A percentile compares a stretch with the other conserved stretches of the same genome.
phyloP scores from a whole-genome alignment of 2,888 invertebrate species.

The Isoperla grammatica region DNA sequence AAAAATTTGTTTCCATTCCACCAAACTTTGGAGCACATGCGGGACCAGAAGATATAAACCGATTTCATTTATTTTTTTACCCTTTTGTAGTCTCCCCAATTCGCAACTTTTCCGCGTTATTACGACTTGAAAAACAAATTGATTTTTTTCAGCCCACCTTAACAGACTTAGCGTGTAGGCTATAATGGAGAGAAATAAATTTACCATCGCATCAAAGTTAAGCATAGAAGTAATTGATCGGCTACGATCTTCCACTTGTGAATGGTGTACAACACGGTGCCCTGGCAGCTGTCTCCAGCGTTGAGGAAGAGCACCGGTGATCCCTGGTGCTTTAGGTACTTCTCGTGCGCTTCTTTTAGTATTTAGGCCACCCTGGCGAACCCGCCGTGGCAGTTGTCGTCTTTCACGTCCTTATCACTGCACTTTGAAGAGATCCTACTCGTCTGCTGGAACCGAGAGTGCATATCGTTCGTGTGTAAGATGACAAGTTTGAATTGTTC shows the following conservation, averaged over 20 bases:
- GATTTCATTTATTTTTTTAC: no score
- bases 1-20: no score
- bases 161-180: no score
- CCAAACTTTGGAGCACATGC: no score
- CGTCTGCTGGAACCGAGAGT: constrained; percentile 76
- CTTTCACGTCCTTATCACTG: constrained; percentile 35
- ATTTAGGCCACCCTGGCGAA: constrained; percentile 60
- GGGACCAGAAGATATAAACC: no score
- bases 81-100: no score
- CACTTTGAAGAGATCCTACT: constrained; percentile 59
- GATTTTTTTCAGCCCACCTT: no score
- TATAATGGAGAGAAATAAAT: no score
- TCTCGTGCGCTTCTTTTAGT: constrained; percentile 57
- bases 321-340: constrained; percentile 50
- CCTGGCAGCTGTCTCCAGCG: constrained; percentile 89
- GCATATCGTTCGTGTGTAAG: constrained; percentile 90
- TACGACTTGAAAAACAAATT: no score
- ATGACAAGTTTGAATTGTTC: constrained; percentile 59
- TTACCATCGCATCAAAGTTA: constrained; percentile 81
- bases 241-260: constrained; percentile 76
- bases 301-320: constrained; percentile 74
- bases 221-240: constrained; percentile 73
- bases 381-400: constrained; percentile 68
- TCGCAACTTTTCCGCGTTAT: no score
- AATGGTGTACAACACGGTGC: constrained; percentile 79